Evolutionary conservation across 1,140 invertebrate genomes (phyloP), one percentile per base, ranked within the genome.

Genomic region (Olivierus martensii): DNA sequence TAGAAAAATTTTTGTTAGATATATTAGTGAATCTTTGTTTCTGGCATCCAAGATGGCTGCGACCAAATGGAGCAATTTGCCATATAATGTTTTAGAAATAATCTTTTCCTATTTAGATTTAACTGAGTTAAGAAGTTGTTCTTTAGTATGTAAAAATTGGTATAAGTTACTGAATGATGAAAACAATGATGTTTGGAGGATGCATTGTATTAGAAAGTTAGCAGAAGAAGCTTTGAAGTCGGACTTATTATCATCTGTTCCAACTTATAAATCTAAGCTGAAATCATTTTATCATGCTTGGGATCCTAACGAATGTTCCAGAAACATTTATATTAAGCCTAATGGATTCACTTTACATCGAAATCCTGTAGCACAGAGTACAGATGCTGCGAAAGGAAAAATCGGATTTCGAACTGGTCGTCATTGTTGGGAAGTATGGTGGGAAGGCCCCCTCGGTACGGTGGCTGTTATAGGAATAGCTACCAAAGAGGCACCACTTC

Each of bases 401-500:
- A 85, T 95, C 63, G 76, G 95, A 1, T 97, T 97, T 66, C 74
- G 80, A 57, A 79, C 82, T 65, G 95, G 94, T 6, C 77, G 93
- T 58, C 94, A 99, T 74, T 87, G 90, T 3, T 98, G 93, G 92
- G 92, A 98, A 74, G 84, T 99, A 0, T 91, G 94, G 67, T 99
- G 94, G 94, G 91, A 97, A 77, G 94, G 94, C 18, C 94, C 94
- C 1, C 71, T 99, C 36, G 94, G 91, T 1, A 95, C 90, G 14
- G 90, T 94, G 9, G 90, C 91, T 38, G 88, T 95, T 19, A 82
- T 96, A 62, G 91, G 94, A 35, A 84, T 99, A 60, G 88, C 92
- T 22, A 96, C 93, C 3, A 92, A 89, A 73, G 87, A 94, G 66
- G 87, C 92, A 17, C 78, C 86, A 22, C 70, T 96, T 45, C 75